Conservation (phyloP, 2,888 invertebrate genomes). For the Fragum whitleyi region DNA sequence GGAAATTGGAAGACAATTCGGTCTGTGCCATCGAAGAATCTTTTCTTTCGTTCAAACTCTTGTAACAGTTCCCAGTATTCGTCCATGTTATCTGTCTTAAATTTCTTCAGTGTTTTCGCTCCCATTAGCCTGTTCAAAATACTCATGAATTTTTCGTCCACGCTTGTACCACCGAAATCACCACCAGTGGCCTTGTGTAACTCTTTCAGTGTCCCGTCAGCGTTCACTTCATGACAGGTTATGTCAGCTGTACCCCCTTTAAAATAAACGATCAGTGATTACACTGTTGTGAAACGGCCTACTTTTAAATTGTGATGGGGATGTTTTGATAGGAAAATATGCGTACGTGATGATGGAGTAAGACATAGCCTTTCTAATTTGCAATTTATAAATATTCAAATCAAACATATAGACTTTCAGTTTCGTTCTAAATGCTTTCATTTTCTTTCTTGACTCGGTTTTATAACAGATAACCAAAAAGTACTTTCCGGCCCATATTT, state of each 20-base stretch:
- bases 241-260: constrained; percentile 62
- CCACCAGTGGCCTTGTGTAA: constrained; percentile 52
- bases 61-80: constrained; percentile 53
- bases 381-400: no score
- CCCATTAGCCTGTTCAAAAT: constrained; percentile 33
- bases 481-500: no score
- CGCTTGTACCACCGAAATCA: constrained; percentile 53
- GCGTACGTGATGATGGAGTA: no score
- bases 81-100: constrained; percentile 26
- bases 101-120: constrained; percentile 21
- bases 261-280: not conserved
- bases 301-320: no score
- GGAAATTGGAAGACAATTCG: constrained; percentile 44
- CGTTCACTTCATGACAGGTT: constrained; percentile 46
- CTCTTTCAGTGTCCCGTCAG: constrained; percentile 47
- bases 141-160: constrained; percentile 42
- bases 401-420: no score
- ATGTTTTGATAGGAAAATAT: no score
- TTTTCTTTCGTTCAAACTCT: constrained; percentile 53
- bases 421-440: no score
- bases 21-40: constrained; percentile 35
- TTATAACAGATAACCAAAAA: no score
- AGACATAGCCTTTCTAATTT: no score
- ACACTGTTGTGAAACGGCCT: no score
- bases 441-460: no score